A percentile compares a stretch with the other conserved stretches of the same genome.
phyloP scores from a whole-genome alignment of 2,113 vertebrate genomes.

The Equus quagga region DNA sequence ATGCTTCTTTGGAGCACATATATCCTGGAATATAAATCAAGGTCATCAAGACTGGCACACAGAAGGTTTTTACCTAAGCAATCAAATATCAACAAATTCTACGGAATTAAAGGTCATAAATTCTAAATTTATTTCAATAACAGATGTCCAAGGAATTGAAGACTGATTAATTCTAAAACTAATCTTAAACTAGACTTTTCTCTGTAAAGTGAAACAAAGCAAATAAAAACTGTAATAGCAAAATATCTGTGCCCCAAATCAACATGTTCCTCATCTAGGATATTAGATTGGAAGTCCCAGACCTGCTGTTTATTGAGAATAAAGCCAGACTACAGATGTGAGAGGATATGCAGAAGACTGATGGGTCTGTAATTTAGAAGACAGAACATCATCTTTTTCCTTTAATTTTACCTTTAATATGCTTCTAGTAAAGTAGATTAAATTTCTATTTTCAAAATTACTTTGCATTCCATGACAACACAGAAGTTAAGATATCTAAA shows the following conservation, averaged over 20 bases:
- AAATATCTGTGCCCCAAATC: constrained; percentile 29
- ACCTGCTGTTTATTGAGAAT: constrained; percentile 18
- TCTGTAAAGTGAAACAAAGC: constrained; percentile 49
- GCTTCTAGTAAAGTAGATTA: constrained; percentile 3
- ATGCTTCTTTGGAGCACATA: not conserved
- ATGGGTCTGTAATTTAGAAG: not conserved
- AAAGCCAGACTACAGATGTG: constrained; percentile 48
- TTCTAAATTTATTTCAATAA: not conserved
- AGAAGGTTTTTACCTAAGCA: not conserved
- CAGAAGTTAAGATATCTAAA: not conserved
- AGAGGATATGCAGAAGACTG: not conserved
- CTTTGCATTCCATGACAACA: not conserved
- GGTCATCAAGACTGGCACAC: not conserved
- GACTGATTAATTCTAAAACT: constrained; percentile 21
- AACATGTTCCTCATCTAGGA: constrained; percentile 56
- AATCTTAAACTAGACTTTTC: constrained; percentile 13
- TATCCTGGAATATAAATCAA: not conserved
- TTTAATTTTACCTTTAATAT: constrained; percentile 33
- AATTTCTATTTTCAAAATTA: not conserved
- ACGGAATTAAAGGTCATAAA: not conserved
- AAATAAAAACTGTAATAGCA: constrained; percentile 32
- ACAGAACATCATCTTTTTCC: not conserved
- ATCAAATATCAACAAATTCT: not conserved
- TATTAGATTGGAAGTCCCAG: constrained; percentile 72
- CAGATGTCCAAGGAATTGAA: not conserved